Percentiles rank a stretch among this genome's conserved stretches.
Conservation (phyloP, 2,888 invertebrate species). For the Cristatella mucedo region DNA sequence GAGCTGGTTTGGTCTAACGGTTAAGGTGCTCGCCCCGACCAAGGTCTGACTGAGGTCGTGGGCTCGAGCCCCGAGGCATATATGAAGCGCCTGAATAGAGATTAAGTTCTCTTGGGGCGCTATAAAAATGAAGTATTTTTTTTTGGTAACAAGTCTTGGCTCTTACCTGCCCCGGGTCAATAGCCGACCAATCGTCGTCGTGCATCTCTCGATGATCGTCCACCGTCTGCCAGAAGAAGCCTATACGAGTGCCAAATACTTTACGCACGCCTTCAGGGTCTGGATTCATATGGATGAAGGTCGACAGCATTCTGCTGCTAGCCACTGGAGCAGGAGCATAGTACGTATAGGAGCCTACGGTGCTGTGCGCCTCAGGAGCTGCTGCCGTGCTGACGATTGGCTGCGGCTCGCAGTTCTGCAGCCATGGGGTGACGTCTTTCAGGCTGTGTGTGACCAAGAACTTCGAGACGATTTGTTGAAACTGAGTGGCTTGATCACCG, state of each 20-base stretch:
- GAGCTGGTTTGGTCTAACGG: too few relatives aligned
- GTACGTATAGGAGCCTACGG: conserved; percentile 17
- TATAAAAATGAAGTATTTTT: too few relatives aligned
- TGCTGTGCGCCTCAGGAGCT: conserved; percentile 11
- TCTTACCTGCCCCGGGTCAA: too few relatives aligned
- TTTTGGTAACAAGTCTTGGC: too few relatives aligned
- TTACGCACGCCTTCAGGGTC: conserved; percentile 20
- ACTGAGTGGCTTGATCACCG: conserved; percentile 17
- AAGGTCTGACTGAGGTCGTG: too few relatives aligned
- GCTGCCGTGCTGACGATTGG: conserved; percentile 17
- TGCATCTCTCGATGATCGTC: too few relatives aligned
- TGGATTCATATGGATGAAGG: conserved; percentile 27
- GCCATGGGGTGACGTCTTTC: conserved; percentile 25
- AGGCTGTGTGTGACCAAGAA: conserved; percentile 26
- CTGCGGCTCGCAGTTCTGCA: conserved; percentile 22
- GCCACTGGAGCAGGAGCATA: conserved; percentile 25
- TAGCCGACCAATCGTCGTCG: too few relatives aligned
- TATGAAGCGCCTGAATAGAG: too few relatives aligned
- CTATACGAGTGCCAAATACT: conserved; percentile 23
- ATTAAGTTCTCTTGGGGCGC: too few relatives aligned
- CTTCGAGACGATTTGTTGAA: conserved; percentile 21
- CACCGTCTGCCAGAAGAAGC: conserved; percentile 32
- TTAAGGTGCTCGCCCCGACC: too few relatives aligned
- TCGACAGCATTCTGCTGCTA: conserved; percentile 26
- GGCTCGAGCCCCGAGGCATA: too few relatives aligned